Base-by-base conservation (phyloP, 2,113 vertebrate genomes). In the Scophthalmus maximus region DNA sequence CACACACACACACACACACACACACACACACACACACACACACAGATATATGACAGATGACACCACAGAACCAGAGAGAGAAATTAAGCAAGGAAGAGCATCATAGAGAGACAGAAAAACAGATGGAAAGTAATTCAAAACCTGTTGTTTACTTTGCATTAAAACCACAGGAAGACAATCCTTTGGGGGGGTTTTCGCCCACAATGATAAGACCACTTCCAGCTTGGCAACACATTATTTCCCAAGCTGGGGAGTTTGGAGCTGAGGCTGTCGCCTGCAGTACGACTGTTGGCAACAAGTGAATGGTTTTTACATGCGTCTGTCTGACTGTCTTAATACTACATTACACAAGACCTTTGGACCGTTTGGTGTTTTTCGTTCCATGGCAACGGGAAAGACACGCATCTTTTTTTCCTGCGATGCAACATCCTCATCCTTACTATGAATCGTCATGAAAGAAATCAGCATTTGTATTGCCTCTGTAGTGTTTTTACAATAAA, bases 81-180 rank as follows among this genome's bases (percentile, higher is more conserved):
- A 70, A 46, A 69, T 51, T 5, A 14, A 76, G 34, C 38, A 32
- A 55, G 44, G 51, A 22, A 63, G 14, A 57, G 18, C 22, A 17
- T 46, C 49, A 42, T n/a, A 70, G 22, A 66, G 27, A 52, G 42
- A 71, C 3, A 20, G 40, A 69, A 70, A 80, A 79, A 81, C 77
- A 72, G 53, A 76, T 64, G 69, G 68, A 65, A 42, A 70, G 66
- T 59, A 82, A 86, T 59, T 66, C 29, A 56, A 88, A 83, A 81
- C 64, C 18, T 61, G 59, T 64, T 84, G 57, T 85, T 83, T 84
- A 57, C 67, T 52, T 65, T 76, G 36, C 49, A 76, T 50, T 79
- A 76, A 67, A 78, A 68, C 29, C 46, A 4, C 27, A 65, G 68
- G 52, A 84, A 80, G 51, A 76, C 57, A 61, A 73, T 56, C 60